phyloP scores from a whole-genome alignment of 2,888 invertebrate species.

The Lasioglossum malachurum region DNA sequence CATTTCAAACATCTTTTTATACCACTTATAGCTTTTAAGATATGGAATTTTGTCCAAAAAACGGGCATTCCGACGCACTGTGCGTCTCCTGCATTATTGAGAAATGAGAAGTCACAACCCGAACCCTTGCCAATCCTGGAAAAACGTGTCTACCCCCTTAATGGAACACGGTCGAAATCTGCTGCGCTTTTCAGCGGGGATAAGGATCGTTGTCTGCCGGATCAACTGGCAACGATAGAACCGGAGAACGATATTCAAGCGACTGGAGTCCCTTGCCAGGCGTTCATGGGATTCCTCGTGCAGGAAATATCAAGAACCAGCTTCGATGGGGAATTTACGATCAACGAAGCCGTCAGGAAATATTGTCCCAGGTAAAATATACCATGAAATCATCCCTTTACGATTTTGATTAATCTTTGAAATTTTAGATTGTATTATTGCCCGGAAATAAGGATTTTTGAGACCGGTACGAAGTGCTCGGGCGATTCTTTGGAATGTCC shows the following conservation, averaged over 20 bases:
- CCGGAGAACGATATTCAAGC: constrained; percentile 74
- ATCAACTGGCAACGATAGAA: constrained; percentile 69
- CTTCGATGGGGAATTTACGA: constrained; percentile 44
- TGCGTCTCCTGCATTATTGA: no score
- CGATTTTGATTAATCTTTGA: background rate
- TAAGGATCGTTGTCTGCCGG: constrained; percentile 52
- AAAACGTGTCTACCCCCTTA: no score
- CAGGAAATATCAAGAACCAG: constrained; percentile 69
- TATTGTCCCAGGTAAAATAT: constrained; percentile 76
- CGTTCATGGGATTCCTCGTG: constrained; percentile 77
- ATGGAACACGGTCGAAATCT: background rate
- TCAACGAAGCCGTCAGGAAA: constrained; percentile 65
- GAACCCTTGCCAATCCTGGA: no score
- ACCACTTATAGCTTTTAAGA: no score
- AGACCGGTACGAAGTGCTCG: constrained; percentile 46
- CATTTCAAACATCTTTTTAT: no score
- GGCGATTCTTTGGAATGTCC: constrained; percentile 51
- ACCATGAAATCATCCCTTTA: background rate
- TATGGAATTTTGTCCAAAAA: no score
- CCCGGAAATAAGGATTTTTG: constrained; percentile 66
- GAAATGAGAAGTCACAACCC: no score
- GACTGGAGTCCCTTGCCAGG: constrained; percentile 77
- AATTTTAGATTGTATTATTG: constrained; percentile 65
- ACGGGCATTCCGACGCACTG: no score
- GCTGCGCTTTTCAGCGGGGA: constrained; percentile 8